These are phyloP conservation scores for Sebastes trivittatus DNA, from an alignment of 2,797 vertebrate species.

Conservation along the genomic window DNA sequence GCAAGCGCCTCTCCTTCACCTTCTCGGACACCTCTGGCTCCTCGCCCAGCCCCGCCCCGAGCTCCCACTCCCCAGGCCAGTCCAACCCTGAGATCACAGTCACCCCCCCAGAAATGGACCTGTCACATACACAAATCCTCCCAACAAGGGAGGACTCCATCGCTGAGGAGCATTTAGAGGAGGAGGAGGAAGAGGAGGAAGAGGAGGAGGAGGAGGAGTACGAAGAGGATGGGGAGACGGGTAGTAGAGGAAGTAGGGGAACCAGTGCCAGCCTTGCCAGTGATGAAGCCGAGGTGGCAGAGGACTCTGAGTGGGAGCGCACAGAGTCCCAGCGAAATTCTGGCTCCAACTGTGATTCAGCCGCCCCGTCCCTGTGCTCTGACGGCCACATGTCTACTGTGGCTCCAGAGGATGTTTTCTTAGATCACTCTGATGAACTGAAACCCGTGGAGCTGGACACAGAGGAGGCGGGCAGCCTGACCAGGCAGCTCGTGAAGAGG, in stretches of 20 bases:
- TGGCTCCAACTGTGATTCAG: constrained; percentile 66
- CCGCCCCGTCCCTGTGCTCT: constrained; percentile 67
- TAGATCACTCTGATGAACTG: constrained; percentile 83
- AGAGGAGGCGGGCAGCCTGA: constrained; percentile 91
- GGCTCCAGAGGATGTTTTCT: constrained; percentile 79
- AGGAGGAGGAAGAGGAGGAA: constrained; percentile 55
- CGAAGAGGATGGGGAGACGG: constrained; percentile 69
- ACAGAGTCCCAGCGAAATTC: constrained; percentile 74
- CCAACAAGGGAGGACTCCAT: constrained; percentile 67
- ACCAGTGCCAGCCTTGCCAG: constrained; percentile 76
- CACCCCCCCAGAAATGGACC: constrained; percentile 82
- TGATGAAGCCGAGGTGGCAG: constrained; percentile 72
- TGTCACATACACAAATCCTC: constrained; percentile 62
- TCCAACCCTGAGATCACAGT: constrained; percentile 90
- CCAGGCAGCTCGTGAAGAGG: constrained; percentile 94
- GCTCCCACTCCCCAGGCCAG: constrained; percentile 74
- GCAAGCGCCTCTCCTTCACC: constrained; percentile 91
- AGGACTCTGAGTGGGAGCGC: constrained; percentile 81
- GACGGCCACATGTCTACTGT: constrained; percentile 70
- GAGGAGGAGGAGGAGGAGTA: constrained; percentile 68
- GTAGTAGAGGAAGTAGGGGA: constrained; percentile 70
- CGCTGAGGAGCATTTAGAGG: constrained; percentile 72
- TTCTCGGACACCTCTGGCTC: constrained; percentile 83
- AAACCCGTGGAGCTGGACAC: constrained; percentile 96
- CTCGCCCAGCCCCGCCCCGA: constrained; percentile 71